Conservation (phyloP, 2,888 invertebrate species). For the Sisyra terminalis region DNA sequence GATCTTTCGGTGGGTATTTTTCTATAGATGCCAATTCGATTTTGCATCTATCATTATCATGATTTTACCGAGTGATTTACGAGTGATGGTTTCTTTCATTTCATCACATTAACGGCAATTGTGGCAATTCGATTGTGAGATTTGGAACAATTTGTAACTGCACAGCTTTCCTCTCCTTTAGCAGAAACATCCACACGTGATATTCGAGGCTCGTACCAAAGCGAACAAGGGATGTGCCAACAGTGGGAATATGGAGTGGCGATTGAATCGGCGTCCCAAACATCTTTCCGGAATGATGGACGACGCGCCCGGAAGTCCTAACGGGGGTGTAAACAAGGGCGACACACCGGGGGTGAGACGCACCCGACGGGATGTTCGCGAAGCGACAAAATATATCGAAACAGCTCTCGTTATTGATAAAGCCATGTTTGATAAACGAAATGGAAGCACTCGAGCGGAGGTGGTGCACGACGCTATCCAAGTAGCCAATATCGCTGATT, state of each 20-base stretch:
- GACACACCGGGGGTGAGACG: slow-evolving; percentile 20
- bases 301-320: slow-evolving; percentile 12
- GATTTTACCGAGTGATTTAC: too few relatives aligned
- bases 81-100: background rate
- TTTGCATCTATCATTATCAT: slow-evolving; percentile 4
- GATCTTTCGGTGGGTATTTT: slow-evolving; percentile 80
- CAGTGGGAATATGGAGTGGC: slow-evolving; percentile 57
- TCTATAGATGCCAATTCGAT: slow-evolving; percentile 7
- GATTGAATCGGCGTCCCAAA: slow-evolving; percentile 46
- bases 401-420: slow-evolving; percentile 92
- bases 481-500: slow-evolving; percentile 93
- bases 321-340: slow-evolving; percentile 20
- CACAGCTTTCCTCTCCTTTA: slow-evolving; percentile 45
- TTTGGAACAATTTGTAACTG: slow-evolving; percentile 20
- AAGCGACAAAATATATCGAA: slow-evolving; percentile 89
- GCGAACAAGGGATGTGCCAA: slow-evolving; percentile 86
- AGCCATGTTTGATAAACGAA: slow-evolving; percentile 87
- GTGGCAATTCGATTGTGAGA: background rate
- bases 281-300: slow-evolving; percentile 26
- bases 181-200: slow-evolving; percentile 96
- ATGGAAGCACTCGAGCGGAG: slow-evolving; percentile 73
- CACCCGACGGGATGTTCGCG: slow-evolving; percentile 63
- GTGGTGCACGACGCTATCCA: slow-evolving; percentile 91
- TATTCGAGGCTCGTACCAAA: slow-evolving; percentile 86
- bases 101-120: background rate